phyloP scores from a whole-genome alignment of 2,113 vertebrate species.

The Oryzias melastigma region DNA sequence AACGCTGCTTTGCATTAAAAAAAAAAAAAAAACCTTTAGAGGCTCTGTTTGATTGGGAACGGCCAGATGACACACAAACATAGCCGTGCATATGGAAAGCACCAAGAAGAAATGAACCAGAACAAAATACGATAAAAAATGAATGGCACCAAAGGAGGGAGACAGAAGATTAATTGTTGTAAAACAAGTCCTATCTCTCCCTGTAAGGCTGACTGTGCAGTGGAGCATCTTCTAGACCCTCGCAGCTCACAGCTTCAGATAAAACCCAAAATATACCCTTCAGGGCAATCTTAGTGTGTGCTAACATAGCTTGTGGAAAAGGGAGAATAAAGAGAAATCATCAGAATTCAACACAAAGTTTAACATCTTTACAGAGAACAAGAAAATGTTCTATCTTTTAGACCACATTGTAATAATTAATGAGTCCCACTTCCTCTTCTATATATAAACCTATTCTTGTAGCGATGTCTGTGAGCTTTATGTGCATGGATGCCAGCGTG shows the following conservation, averaged over 20 bases:
- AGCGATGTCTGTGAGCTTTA: constrained; percentile 52
- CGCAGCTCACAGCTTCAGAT: constrained; percentile 57
- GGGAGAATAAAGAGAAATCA: constrained; percentile 41
- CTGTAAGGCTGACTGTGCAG: constrained; percentile 38
- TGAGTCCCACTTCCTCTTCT: constrained; percentile 55
- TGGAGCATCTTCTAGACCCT: constrained; percentile 57
- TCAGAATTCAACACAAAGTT: constrained; percentile 44
- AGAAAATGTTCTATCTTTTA: constrained; percentile 48
- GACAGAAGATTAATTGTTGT: constrained; percentile 60
- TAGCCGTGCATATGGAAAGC: neutral
- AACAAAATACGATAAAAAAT: constrained; percentile 26
- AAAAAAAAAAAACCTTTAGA: constrained; percentile 38
- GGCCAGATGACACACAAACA: constrained; percentile 4
- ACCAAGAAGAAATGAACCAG: constrained; percentile 2
- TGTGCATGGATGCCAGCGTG: constrained; percentile 18
- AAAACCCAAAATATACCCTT: constrained; percentile 60
- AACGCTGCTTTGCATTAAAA: constrained; percentile 63
- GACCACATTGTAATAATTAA: constrained; percentile 72
- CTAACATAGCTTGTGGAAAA: constrained; percentile 16
- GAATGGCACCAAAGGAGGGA: constrained; percentile 29
- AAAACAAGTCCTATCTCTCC: constrained; percentile 51
- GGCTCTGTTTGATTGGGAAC: constrained; percentile 31
- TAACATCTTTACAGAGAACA: constrained; percentile 38
- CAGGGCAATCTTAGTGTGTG: constrained; percentile 48
- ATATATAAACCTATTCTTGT: constrained; percentile 66